phyloP scores from a whole-genome alignment of 2,888 invertebrate species.

The Tetranychus truncatus region DNA sequence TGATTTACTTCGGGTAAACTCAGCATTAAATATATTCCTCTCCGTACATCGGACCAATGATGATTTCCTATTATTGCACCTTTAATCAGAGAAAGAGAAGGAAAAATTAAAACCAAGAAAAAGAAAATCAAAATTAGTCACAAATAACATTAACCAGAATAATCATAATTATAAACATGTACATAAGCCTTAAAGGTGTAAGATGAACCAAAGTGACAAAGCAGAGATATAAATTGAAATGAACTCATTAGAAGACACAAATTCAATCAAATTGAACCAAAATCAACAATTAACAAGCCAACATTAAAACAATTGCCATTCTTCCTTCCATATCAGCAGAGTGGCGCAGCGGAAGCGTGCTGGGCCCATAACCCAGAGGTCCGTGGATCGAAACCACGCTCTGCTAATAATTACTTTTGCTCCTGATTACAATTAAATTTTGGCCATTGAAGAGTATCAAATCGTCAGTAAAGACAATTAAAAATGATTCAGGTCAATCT shows the following conservation, averaged over 20 bases:
- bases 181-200: too few relatives aligned
- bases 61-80: background rate
- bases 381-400: conserved; percentile 23
- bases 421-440: background rate
- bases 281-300: too few relatives aligned
- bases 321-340: conserved; percentile 12
- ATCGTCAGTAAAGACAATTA: too few relatives aligned
- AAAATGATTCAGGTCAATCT: too few relatives aligned
- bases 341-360: conserved; percentile 24
- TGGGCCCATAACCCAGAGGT: conserved; percentile 24
- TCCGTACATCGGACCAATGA: background rate
- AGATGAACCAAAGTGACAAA: too few relatives aligned
- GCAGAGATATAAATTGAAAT: too few relatives aligned
- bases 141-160: background rate
- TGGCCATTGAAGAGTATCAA: too few relatives aligned
- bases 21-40: background rate
- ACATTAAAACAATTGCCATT: too few relatives aligned
- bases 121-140: background rate
- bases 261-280: too few relatives aligned
- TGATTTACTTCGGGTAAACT: background rate
- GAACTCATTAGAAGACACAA: too few relatives aligned
- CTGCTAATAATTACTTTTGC: conserved; percentile 19
- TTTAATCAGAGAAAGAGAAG: background rate
- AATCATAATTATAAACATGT: background rate
- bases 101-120: background rate